Evolutionary conservation across 1,140 invertebrate species (phyloP), one percentile per base, ranked within the genome.

Genomic region (Pentalonia nigronervosa): DNA sequence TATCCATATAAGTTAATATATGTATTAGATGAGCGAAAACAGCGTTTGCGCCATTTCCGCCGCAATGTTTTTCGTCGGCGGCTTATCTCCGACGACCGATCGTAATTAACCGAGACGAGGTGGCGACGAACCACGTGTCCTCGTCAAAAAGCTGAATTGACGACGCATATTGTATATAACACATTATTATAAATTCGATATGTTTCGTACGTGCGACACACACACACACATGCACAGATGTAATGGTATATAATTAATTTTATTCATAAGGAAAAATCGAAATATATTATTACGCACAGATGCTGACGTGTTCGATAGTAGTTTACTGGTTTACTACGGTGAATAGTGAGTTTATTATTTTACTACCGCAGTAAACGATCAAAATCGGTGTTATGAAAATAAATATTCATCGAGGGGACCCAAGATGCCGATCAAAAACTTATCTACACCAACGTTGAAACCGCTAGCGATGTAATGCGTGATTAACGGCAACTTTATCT

Each of bases 11-110:
- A 23, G 25, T 23, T 0, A 41, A 83, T 25, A 23, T 84, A 7
- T 25, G 25, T 4, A 25, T 21, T 86, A 76, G 36, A 41, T 36
- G 34, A 34, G 81, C 34, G 6, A 83, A 83, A 83, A 83, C 81
- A 83, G 17, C 21, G 34, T 83, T 41, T 83, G 36, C 34, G 34
- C n/a, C n/a, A 36, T 83, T 36, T 36, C 81, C 34, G 7, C 21
- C 30, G 30, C 30, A 34, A 7, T 41, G 81, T 83, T 83, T 83
- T 41, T 81, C 83, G 3, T 2, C 83, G 23, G 36, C 9, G 36
- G 83, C n/a, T 86, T 86, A 86, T 86, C 83, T 86, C 36, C 36
- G 83, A 25, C 36, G 83, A 25, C 83, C 41, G 83, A 86, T 41
- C 36, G 83, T 45, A 86, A 86, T 86, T 86, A 45, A 83, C 23